Percentiles rank a stretch among this genome's conserved stretches.
Conservation (phyloP, 2,113 vertebrate species). For the Rhinolophus sinicus region DNA sequence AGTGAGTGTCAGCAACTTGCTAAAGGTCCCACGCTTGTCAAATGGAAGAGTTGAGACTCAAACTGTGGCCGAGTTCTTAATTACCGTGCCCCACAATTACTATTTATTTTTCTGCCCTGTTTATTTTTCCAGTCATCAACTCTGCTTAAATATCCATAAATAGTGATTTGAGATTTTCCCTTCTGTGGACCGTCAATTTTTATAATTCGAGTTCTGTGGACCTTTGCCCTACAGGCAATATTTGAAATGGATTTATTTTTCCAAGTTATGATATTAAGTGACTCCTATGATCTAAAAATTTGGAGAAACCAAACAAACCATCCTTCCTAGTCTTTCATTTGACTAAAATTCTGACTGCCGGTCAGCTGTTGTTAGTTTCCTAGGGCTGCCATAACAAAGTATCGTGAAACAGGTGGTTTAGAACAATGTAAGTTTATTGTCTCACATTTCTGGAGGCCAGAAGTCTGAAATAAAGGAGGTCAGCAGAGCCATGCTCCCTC, state of each 20-base stretch:
- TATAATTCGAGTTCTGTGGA: slow-evolving; percentile 56
- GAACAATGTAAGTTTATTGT: background rate
- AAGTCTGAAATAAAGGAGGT: background rate
- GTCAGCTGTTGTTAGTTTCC: background rate
- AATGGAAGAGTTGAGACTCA: background rate
- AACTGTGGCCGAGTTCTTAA: background rate
- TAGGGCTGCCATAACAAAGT: background rate
- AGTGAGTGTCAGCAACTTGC: background rate
- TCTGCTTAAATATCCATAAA: slow-evolving; percentile 35
- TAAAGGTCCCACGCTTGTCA: background rate
- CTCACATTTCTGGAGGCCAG: background rate
- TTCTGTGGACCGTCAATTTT: slow-evolving; percentile 39
- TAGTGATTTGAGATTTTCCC: slow-evolving; percentile 3
- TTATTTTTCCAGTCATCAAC: slow-evolving; percentile 48
- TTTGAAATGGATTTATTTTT: slow-evolving; percentile 59
- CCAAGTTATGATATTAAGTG: slow-evolving; percentile 19
- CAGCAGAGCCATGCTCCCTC: no score
- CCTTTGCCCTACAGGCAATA: background rate
- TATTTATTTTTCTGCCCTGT: background rate
- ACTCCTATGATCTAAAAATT: slow-evolving; percentile 2
- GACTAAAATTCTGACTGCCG: background rate
- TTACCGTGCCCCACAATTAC: background rate
- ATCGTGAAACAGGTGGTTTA: background rate
- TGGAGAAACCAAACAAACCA: background rate
- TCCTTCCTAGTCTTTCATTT: background rate